A percentile compares a stretch with the other conserved stretches of the same genome.
Conservation (phyloP, 1,140 invertebrate species). For the Vollenhovia emeryi region DNA sequence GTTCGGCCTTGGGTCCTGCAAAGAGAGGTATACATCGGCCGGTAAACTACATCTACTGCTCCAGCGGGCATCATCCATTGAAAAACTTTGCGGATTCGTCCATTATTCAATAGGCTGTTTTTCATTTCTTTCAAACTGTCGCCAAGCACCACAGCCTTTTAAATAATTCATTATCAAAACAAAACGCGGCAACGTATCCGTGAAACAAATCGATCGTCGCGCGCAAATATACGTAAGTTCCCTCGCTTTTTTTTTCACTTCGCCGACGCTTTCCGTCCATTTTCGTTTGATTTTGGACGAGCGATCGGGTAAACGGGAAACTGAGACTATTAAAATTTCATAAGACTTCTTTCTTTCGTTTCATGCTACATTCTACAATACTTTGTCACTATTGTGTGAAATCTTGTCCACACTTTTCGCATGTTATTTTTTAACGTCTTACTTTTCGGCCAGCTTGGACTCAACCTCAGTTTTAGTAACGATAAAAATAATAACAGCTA, state of each 20-base stretch:
- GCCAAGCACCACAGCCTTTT: constrained; percentile 53
- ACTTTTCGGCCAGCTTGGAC: background rate
- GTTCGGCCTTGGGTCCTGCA: background rate
- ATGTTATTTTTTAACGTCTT: background rate
- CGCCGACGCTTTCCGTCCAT: background rate
- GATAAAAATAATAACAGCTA: background rate
- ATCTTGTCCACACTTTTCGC: background rate
- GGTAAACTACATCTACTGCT: background rate
- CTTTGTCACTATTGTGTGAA: background rate
- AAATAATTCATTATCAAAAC: constrained; percentile 70
- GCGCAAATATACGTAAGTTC: background rate
- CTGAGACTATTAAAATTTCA: background rate
- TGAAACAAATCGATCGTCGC: constrained; percentile 51
- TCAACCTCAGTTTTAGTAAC: background rate
- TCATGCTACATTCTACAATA: background rate
- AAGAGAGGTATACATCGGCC: background rate
- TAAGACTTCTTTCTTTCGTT: background rate
- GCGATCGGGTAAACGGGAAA: background rate
- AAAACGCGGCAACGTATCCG: constrained; percentile 30
- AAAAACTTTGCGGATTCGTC: constrained; percentile 26
- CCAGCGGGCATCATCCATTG: background rate
- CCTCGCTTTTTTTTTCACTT: background rate
- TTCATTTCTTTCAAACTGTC: constrained; percentile 58
- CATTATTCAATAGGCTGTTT: constrained; percentile 62
- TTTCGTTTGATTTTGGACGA: background rate